Percentiles rank a stretch among this genome's conserved stretches.
These are phyloP conservation scores for Epistrophe eligans DNA, from an alignment of 2,888 invertebrate species.

Conservation along the genomic window DNA sequence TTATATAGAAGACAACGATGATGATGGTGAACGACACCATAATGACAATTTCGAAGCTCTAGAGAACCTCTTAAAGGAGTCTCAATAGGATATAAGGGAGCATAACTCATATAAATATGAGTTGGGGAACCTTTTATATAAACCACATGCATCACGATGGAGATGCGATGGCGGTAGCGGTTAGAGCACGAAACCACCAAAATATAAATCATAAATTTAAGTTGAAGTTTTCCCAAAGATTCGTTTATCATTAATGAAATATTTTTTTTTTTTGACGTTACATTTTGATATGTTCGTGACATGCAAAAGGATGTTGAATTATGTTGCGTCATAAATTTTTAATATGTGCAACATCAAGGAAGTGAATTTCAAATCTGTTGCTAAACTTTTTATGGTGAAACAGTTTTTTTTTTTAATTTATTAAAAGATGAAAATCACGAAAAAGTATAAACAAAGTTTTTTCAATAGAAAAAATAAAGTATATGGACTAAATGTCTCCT, in stretches of 20 bases:
- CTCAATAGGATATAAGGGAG: conserved; percentile 72
- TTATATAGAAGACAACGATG: conserved; percentile 25
- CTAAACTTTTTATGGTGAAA: background rate
- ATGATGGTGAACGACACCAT: conserved; percentile 61
- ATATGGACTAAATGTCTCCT: too few relatives aligned
- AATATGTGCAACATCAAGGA: conserved; percentile 25
- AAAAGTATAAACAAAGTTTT: background rate
- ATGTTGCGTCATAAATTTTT: conserved; percentile 48
- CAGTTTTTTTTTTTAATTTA: background rate
- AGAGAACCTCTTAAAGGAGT: conserved; percentile 65
- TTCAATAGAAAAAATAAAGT: too few relatives aligned
- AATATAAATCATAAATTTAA: conserved; percentile 33
- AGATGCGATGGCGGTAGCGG: background rate
- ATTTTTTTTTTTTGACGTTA: conserved; percentile 17
- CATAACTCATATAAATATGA: conserved; percentile 65
- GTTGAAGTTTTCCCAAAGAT: conserved; percentile 50
- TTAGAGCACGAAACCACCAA: background rate
- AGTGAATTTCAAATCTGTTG: conserved; percentile 34
- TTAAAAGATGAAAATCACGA: background rate
- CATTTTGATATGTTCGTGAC: conserved; percentile 16
- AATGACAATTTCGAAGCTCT: conserved; percentile 65
- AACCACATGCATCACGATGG: conserved; percentile 12
- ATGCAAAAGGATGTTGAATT: conserved; percentile 26
- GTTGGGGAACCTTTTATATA: background rate
- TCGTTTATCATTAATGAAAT: conserved; percentile 68